A percentile compares a stretch with the other conserved stretches of the same genome.
Conservation (phyloP, 2,113 vertebrate genomes). For the Pseudorhombus dupliciocellatus region DNA sequence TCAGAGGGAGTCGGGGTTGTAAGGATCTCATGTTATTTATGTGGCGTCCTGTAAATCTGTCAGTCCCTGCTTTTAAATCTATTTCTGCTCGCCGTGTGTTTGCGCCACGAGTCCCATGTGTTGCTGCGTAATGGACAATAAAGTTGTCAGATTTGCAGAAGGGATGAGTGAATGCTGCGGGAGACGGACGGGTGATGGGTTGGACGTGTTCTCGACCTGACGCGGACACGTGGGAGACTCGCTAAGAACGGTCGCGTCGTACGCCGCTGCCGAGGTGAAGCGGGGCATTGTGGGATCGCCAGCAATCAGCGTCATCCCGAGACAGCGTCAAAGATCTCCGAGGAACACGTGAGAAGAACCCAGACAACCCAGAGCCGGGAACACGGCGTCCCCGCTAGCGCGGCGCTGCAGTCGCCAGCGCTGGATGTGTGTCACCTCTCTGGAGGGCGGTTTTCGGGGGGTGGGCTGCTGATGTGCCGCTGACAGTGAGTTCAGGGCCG, state of each 20-base stretch:
- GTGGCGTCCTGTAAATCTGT: conserved; percentile 54
- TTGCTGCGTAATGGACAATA: conserved; percentile 39
- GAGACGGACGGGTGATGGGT: background rate
- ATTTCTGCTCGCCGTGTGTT: conserved; percentile 13
- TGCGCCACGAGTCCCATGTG: conserved; percentile 6
- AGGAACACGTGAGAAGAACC: too few relatives aligned
- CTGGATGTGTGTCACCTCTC: conserved; percentile 51
- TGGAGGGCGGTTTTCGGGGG: conserved; percentile 36
- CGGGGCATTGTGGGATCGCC: too few relatives aligned
- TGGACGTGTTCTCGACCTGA: background rate
- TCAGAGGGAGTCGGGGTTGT: conserved; percentile 8
- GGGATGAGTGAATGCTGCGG: background rate
- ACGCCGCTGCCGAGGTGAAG: too few relatives aligned
- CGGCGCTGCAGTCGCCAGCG: background rate
- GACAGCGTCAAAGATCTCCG: too few relatives aligned
- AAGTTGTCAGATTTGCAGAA: conserved; percentile 49
- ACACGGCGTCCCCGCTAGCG: background rate
- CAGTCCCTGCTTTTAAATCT: conserved; percentile 42
- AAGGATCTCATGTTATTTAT: conserved; percentile 33
- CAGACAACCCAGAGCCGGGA: too few relatives aligned
- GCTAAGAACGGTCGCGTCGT: too few relatives aligned
- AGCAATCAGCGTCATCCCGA: too few relatives aligned
- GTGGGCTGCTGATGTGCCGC: conserved; percentile 43
- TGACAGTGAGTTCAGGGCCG: conserved; percentile 53
- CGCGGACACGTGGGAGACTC: background rate